Evolutionary conservation across 2,113 vertebrate genomes (phyloP).

Genomic region (Pleuronectes platessa): DNA sequence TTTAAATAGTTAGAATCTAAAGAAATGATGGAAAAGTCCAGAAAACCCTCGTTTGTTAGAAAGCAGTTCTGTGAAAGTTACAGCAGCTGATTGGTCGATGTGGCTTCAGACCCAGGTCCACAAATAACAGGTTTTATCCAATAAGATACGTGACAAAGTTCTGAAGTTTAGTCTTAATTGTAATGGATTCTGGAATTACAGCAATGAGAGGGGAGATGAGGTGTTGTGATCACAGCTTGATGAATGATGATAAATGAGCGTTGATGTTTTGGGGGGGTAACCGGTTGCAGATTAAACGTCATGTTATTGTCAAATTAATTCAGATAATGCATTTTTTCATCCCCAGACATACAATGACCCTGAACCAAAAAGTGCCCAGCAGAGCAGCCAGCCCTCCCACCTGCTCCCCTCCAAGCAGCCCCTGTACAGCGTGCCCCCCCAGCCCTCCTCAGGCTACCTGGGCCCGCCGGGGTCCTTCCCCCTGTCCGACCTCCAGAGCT

Average conservation of each 20-base stretch:
- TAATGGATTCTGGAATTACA: conserved; percentile 19
- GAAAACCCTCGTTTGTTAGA: background rate
- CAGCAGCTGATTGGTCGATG: conserved; percentile 4
- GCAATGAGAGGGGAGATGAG: background rate
- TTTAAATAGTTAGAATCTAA: background rate
- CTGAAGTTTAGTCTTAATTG: background rate
- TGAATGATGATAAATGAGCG: conserved; percentile 16
- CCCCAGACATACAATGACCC: conserved; percentile 93
- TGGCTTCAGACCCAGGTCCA: background rate
- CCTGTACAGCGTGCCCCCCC: conserved; percentile 91
- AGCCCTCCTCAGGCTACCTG: conserved; percentile 91
- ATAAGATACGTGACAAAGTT: background rate
- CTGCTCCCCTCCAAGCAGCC: conserved; percentile 93
- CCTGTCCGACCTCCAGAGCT: conserved; percentile 93
- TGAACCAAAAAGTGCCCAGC: conserved; percentile 91
- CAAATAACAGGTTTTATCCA: background rate
- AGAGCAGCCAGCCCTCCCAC: conserved; percentile 89
- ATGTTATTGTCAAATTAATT: conserved; percentile 3
- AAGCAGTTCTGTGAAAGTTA: conserved; percentile 6
- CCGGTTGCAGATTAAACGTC: background rate
- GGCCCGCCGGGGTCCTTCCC: conserved; percentile 91
- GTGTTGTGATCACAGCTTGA: background rate
- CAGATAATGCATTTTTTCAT: conserved; percentile 17
- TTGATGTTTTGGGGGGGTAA: background rate
- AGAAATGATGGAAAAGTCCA: background rate